Base-by-base conservation (phyloP, 2,888 invertebrate species). In the Rosalia funebris region DNA sequence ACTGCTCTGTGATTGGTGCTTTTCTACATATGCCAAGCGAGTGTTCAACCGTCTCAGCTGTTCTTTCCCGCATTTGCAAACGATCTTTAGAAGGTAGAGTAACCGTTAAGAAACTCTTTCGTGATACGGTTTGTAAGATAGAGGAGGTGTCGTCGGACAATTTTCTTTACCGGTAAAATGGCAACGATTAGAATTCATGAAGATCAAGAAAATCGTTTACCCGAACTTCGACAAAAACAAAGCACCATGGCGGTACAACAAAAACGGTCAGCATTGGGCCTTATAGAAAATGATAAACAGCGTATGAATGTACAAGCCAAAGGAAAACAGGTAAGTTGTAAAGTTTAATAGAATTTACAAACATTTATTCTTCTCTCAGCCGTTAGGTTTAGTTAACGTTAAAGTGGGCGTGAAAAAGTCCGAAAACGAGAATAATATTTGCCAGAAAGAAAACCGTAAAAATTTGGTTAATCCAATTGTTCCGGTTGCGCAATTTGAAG, bases 151-250 rank as follows among this genome's bases (percentile, higher is more conserved):
- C 25, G 25, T 25, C 4, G 7, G 34, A 39, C 1, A 41, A 14
- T 25, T 32, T 32, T 45, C 47, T 45, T 20, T 34, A 32, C 7
- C 62, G 4, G 1, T 10, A 1, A 56, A 56, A 91, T 91, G 91
- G 90, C 91, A 81, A 85, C 87, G 71, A 89, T 91, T 81, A 86
- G 88, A 82, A 89, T 91, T 77, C 89, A 89, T 81, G 88, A 90
- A 81, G 91, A 92, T 82, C 88, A 89, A 80, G 92, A 92, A 82
- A 92, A 92, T 82, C 83, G 83, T 62, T 83, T 87, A 71, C 78
- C 83, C 3, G 71, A 75, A 62, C 52, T 73, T 47, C 72, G 73
- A 56, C 74, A 74, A 69, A 79, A 77, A 66, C 76, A 84, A 70
- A 79, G 81, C 66, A 83, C 83, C 59, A 68, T 69, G 62, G 67